Evolutionary conservation across 2,113 vertebrate species (phyloP).

Genomic region (Gyps fulvus): DNA sequence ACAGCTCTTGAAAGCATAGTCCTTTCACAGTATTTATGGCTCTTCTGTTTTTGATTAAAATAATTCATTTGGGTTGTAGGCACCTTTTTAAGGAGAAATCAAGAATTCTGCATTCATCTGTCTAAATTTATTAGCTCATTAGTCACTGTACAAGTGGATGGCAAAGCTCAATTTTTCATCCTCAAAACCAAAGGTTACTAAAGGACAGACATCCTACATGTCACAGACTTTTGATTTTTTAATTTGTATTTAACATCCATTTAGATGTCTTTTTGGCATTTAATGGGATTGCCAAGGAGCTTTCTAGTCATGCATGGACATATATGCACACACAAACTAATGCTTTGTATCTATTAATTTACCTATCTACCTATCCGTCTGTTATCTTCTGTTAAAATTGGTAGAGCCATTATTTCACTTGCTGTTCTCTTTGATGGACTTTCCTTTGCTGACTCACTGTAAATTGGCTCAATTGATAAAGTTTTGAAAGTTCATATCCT

Average conservation of each 20-base stretch:
- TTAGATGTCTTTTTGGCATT: not conserved
- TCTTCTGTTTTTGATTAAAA: constrained; percentile 6
- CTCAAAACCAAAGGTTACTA: constrained; percentile 7
- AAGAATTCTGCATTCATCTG: constrained; percentile 11
- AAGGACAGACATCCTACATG: not conserved
- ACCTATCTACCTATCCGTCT: not conserved
- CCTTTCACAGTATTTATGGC: not conserved
- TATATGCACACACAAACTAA: not conserved
- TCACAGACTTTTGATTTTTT: not conserved
- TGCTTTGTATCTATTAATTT: not conserved
- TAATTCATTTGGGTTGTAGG: not conserved
- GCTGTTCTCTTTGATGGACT: not conserved
- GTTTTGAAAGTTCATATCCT: not conserved
- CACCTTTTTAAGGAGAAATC: not conserved
- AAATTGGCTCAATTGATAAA: not conserved
- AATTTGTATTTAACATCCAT: not conserved
- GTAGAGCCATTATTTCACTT: not conserved
- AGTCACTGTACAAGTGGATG: not conserved
- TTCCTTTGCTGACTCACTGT: not conserved
- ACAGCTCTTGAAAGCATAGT: not conserved
- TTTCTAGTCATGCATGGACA: not conserved
- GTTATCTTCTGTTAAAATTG: not conserved
- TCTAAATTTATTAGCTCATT: constrained; percentile 35
- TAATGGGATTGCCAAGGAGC: not conserved
- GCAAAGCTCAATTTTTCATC: constrained; percentile 43